These are phyloP conservation scores for Zygaena filipendulae DNA, from an alignment of 2,888 invertebrate species.

Conservation along the genomic window DNA sequence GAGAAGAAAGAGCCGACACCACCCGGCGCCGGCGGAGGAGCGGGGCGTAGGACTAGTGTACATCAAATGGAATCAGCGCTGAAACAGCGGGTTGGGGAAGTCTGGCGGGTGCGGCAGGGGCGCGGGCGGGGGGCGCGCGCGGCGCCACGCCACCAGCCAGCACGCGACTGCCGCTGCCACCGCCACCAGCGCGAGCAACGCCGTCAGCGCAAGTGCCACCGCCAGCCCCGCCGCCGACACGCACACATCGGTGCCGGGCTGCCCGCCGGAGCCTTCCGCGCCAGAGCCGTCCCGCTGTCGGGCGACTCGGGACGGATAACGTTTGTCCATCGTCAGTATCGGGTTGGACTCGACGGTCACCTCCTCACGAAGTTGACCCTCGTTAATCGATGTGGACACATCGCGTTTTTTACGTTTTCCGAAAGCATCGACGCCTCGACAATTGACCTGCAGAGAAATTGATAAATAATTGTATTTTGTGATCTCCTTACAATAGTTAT, in stretches of 20 bases:
- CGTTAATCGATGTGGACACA: constrained; percentile 71
- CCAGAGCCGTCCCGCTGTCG: constrained; percentile 85
- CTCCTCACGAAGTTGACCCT: constrained; percentile 90
- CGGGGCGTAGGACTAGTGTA: constrained; percentile 52
- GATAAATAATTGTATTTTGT: constrained; percentile 8
- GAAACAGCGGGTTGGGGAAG: constrained; percentile 93
- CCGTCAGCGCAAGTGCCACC: constrained; percentile 91
- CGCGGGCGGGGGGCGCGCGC: constrained; percentile 87
- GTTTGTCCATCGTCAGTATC: constrained; percentile 88
- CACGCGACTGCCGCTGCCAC: constrained; percentile 95
- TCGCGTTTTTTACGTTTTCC: constrained; percentile 81
- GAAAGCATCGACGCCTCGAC: constrained; percentile 90
- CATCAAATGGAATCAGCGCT: constrained; percentile 51
- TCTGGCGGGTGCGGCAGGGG: constrained; percentile 95
- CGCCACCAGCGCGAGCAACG: constrained; percentile 89
- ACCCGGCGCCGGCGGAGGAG: constrained; percentile 66
- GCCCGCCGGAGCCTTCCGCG: constrained; percentile 63
- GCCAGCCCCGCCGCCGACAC: constrained; percentile 94
- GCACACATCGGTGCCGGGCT: constrained; percentile 85
- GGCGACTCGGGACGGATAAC: constrained; percentile 79
- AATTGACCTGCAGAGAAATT: constrained; percentile 79
- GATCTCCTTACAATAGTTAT: no score
- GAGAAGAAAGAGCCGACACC: constrained; percentile 58
- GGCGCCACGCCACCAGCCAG: constrained; percentile 94
- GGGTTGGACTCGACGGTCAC: constrained; percentile 93